phyloP scores from a whole-genome alignment of 2,888 invertebrate species.

The Zygothrica quintamaculata region DNA sequence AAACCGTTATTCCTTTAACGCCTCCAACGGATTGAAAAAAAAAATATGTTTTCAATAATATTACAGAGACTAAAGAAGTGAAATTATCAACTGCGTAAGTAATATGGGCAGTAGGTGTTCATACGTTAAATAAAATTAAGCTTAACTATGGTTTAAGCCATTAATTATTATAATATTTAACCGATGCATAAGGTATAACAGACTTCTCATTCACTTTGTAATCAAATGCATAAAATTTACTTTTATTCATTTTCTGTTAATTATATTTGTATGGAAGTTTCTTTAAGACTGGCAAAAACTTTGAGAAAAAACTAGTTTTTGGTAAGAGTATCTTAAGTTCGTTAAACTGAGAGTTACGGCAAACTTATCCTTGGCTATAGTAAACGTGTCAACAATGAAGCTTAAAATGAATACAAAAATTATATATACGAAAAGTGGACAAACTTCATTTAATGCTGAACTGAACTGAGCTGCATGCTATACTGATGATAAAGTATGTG shows the following conservation, averaged over 20 bases:
- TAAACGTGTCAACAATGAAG: conserved; percentile 22
- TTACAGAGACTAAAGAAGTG: conserved; percentile 33
- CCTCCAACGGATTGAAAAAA: conserved; percentile 23
- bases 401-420: conserved; percentile 18
- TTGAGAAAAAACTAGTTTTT: too few species aligned
- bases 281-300: too few species aligned
- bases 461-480: conserved; percentile 16
- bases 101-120: conserved; percentile 16
- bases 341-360: not conserved
- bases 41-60: conserved; percentile 54
- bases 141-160: conserved; percentile 1
- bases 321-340: conserved; percentile 14
- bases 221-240: too few species aligned
- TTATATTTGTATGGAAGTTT: too few species aligned
- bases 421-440: conserved; percentile 18
- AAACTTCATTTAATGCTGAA: too few species aligned
- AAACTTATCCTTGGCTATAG: too few species aligned
- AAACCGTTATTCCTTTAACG: conserved; percentile 62
- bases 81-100: conserved; percentile 25
- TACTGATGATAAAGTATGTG: conserved; percentile 17
- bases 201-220: too few species aligned
- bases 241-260: too few species aligned
- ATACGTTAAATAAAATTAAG: conserved; percentile 17
- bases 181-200: conserved; percentile 1
- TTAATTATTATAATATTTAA: conserved; percentile 2